Percentiles rank a stretch among this genome's conserved stretches.
Evolutionary conservation across 2,113 vertebrate genomes (phyloP).

Genomic region (Urocitellus parryii): DNA sequence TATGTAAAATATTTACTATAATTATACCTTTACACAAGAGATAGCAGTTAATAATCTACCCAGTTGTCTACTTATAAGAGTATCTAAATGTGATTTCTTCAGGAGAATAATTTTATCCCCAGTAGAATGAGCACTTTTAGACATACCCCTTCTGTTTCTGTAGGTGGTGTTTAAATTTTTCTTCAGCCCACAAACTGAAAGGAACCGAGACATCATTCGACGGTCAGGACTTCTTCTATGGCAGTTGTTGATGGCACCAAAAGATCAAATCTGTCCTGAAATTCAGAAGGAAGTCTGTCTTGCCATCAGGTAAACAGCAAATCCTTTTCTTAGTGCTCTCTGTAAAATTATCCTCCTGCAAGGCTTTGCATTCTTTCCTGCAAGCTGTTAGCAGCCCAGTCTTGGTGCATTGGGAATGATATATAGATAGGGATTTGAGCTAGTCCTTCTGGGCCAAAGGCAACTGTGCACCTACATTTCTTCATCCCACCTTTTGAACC

Average conservation of each 20-base stretch:
- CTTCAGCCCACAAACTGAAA: conserved; percentile 97
- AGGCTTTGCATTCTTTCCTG: not conserved
- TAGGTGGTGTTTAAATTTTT: conserved; percentile 99
- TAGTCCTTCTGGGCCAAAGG: not conserved
- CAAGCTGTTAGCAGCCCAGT: not conserved
- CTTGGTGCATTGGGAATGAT: not conserved
- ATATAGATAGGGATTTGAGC: not conserved
- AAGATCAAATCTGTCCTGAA: conserved; percentile 95
- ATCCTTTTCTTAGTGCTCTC: not conserved
- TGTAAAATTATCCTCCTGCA: not conserved
- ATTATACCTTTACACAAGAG: conserved; percentile 18
- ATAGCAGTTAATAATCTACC: conserved; percentile 33
- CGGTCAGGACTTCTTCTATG: conserved; percentile 95
- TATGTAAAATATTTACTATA: conserved; percentile 63
- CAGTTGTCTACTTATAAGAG: conserved; percentile 19
- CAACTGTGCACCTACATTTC: not conserved
- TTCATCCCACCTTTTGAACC: not conserved
- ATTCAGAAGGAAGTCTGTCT: conserved; percentile 98
- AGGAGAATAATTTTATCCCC: conserved; percentile 60
- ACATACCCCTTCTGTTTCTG: conserved; percentile 72
- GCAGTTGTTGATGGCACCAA: conserved; percentile 98
- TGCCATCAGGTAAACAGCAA: conserved; percentile 93
- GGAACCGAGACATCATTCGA: conserved; percentile 95
- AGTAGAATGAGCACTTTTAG: conserved; percentile 55
- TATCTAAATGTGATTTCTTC: conserved; percentile 49